Conservation (phyloP, 1,140 invertebrate genomes). For the Bombus difficillimus region DNA sequence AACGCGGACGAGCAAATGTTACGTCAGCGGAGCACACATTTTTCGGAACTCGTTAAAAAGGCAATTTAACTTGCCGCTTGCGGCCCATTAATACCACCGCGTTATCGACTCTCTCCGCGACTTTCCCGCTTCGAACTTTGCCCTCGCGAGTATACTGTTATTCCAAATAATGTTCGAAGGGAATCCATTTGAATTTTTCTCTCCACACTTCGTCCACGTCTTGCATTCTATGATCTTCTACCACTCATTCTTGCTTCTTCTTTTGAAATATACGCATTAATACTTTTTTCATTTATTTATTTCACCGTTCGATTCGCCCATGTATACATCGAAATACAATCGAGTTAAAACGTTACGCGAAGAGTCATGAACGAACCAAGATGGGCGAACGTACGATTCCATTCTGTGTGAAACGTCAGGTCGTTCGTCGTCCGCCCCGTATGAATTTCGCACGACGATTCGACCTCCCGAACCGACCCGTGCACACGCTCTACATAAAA, state of each 20-base stretch:
- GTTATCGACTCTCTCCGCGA: constrained; percentile 53
- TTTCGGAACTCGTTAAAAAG: constrained; percentile 68
- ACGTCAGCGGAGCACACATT: constrained; percentile 43
- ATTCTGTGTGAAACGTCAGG: neutral
- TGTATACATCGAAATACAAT: neutral
- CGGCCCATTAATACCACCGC: constrained; percentile 51
- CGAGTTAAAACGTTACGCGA: neutral
- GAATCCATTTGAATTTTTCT: constrained; percentile 5
- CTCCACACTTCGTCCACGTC: too few relatives aligned
- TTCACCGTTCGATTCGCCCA: neutral
- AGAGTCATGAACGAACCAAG: neutral
- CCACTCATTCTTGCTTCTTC: neutral
- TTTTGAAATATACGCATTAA: too few relatives aligned
- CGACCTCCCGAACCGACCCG: neutral
- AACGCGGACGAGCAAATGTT: constrained; percentile 27
- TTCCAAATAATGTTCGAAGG: constrained; percentile 5
- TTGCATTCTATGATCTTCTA: neutral
- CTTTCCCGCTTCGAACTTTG: constrained; percentile 20
- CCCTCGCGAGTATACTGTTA: neutral
- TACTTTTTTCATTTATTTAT: neutral
- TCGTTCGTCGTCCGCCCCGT: neutral
- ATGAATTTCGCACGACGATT: constrained; percentile 13
- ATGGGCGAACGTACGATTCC: neutral
- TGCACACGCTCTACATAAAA: constrained; percentile 27
- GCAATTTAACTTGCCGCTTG: constrained; percentile 63